Evolutionary conservation across 2,888 invertebrate species (phyloP).

Genomic region (Lithophane socia): DNA sequence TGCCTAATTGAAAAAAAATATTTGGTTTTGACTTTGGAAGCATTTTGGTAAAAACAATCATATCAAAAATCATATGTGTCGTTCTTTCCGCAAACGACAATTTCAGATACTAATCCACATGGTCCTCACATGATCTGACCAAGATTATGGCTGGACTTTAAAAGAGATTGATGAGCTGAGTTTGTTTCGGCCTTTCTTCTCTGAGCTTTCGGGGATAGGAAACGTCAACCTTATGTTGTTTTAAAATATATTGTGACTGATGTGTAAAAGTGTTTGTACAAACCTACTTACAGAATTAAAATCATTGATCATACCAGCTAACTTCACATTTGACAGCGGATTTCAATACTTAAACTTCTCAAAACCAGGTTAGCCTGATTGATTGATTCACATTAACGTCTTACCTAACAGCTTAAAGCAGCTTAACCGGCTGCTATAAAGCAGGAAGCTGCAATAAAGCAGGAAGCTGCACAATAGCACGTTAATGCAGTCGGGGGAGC

Average conservation of each 20-base stretch:
- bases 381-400: constrained; percentile 19
- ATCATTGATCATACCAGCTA: background rate
- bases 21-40: no score
- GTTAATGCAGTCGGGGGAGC: constrained; percentile 40
- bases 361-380: background rate
- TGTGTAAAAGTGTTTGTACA: background rate
- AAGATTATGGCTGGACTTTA: background rate
- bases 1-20: no score
- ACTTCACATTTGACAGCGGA: background rate
- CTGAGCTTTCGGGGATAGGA: background rate
- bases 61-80: background rate
- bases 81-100: background rate
- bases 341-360: background rate
- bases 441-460: constrained; percentile 42
- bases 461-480: constrained; percentile 56
- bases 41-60: background rate
- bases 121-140: background rate
- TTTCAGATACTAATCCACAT: background rate
- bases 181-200: background rate
- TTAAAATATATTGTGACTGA: background rate
- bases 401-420: constrained; percentile 23
- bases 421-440: constrained; percentile 25
- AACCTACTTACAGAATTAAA: background rate
- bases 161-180: background rate
- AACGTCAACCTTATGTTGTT: background rate